Evolutionary conservation across 2,888 invertebrate genomes (phyloP), one percentile per base, ranked within the genome.

Genomic region (Agrilus biguttatus): DNA sequence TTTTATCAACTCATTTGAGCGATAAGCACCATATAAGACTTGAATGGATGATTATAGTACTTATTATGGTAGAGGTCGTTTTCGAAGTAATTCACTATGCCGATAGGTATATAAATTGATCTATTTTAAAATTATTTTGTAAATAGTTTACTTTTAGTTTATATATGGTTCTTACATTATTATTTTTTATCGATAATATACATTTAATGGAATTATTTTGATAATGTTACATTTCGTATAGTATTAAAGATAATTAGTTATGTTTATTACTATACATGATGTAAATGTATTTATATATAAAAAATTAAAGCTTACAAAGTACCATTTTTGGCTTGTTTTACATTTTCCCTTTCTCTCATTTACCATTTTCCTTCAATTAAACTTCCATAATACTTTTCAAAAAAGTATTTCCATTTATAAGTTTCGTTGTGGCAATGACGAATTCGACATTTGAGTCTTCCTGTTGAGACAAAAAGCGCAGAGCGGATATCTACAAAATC

Each of bases 31-130:
- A 95, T 65, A 79, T 90, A 10, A 74, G 92, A 1, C 73, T 97
- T 1, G 97, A 97, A 65, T 91, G 92, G 91, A 93, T 96, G 87
- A 93, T 97, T 51, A 97, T 97, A 47, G 72, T 85, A 17, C 77
- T 97, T 34, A 97, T 97, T 67, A 78, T 92, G 74, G 87, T 95
- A 0, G 96, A 97, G 69, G 96, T 96, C 13, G 78, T 74, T 48
- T 89, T 90, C 65, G 90, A 90, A 67, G 70, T 79, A 42, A 65
- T 89, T 39, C 89, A 90, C 62, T 80, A 80, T 56, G 63, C 77
- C 36, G 83, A 85, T 55, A 70, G 79, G 59, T 82, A 74, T 51
- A 59, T 56, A 37, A 42, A 4, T 28, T 28, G 10, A 28, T 28
- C 28, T 28, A 28, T 10, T 28, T 28, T n/a, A n/a, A 10, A 28